phyloP scores from a whole-genome alignment of 2,113 vertebrate genomes.

The Salvator merianae region DNA sequence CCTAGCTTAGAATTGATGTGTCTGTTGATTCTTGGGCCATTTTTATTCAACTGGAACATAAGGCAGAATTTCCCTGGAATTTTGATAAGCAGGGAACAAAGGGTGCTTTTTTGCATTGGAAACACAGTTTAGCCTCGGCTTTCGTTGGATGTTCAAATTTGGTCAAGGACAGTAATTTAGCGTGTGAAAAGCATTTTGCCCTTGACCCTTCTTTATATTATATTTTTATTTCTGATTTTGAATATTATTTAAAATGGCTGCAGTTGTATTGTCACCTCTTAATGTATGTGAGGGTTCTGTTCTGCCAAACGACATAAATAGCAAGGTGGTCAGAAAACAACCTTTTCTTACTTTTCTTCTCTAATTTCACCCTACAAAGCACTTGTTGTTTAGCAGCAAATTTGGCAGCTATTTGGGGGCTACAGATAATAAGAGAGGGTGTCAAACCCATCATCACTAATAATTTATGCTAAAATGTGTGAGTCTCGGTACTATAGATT shows the following conservation, averaged over 20 bases:
- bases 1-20: background rate
- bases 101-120: background rate
- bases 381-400: too few species aligned
- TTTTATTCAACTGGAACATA: background rate
- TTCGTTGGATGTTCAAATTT: background rate
- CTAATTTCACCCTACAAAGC: too few species aligned
- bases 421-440: too few species aligned
- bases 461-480: too few species aligned
- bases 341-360: too few species aligned
- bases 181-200: background rate
- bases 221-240: background rate
- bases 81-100: too few species aligned
- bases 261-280: background rate
- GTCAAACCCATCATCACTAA: too few species aligned
- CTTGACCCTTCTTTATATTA: background rate
- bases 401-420: too few species aligned
- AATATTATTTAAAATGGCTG: background rate
- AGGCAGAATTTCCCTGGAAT: background rate
- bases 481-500: background rate
- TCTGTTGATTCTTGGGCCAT: conserved; percentile 3
- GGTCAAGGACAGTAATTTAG: background rate
- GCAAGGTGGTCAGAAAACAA: too few species aligned
- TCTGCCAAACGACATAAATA: too few species aligned
- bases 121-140: background rate
- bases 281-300: background rate